Conservation (phyloP, 2,888 invertebrate species). For the Sclerodermus sp. region DNA sequence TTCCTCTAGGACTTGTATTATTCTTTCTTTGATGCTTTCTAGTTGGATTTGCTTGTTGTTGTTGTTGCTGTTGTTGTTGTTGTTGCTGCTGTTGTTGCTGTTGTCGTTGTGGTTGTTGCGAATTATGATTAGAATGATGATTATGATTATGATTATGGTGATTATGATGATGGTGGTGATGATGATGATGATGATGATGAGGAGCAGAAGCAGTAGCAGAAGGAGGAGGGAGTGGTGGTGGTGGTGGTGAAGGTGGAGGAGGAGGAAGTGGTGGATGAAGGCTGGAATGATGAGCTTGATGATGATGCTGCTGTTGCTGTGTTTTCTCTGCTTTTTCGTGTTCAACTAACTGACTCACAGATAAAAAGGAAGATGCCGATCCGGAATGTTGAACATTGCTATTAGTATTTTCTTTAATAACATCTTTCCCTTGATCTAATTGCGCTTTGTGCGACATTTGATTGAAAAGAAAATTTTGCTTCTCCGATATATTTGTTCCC, state of each 20-base stretch:
- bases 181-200: slow-evolving; percentile 5
- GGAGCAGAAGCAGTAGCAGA: too few relatives aligned
- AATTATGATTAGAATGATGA: slow-evolving; percentile 16
- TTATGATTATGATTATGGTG: slow-evolving; percentile 20
- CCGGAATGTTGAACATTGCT: slow-evolving; percentile 49
- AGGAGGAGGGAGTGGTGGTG: too few relatives aligned
- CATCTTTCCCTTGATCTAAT: slow-evolving; percentile 37
- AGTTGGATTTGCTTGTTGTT: slow-evolving; percentile 33
- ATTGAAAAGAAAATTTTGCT: slow-evolving; percentile 49
- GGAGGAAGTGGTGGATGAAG: too few relatives aligned
- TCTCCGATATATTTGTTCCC: slow-evolving; percentile 51
- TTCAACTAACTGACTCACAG: slow-evolving; percentile 68
- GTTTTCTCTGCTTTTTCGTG: slow-evolving; percentile 57
- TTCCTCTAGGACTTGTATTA: slow-evolving; percentile 45
- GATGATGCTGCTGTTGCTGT: slow-evolving; percentile 23
- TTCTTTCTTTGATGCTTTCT: slow-evolving; percentile 50
- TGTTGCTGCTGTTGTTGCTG: slow-evolving; percentile 34
- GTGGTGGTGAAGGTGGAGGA: slow-evolving; percentile 28
- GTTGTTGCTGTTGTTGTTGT: slow-evolving; percentile 32
- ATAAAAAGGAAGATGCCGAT: slow-evolving; percentile 61
- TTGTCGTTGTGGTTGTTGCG: slow-evolving; percentile 26
- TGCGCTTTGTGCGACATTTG: slow-evolving; percentile 36
- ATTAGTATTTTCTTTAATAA: slow-evolving; percentile 49
- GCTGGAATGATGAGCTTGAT: slow-evolving; percentile 9
- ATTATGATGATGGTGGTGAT: slow-evolving; percentile 33